A percentile compares a stretch with the other conserved stretches of the same genome.
Evolutionary conservation across 2,888 invertebrate genomes (phyloP).

Genomic region (Cordilura impudica): DNA sequence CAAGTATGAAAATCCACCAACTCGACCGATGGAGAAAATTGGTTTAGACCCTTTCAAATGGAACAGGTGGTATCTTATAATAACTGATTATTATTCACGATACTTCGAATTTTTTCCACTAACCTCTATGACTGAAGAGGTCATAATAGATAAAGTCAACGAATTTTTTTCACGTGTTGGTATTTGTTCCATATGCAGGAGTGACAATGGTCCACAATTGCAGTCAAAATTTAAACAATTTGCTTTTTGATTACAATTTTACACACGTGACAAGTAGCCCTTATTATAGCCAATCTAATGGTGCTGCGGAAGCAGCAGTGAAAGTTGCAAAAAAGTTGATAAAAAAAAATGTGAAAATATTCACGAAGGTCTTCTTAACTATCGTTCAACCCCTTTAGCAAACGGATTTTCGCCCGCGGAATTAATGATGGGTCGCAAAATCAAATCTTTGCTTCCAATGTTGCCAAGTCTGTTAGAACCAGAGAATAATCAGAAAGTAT

Average conservation of each 20-base stretch:
- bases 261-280: constrained; percentile 9
- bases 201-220: constrained; percentile 30
- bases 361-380: background rate
- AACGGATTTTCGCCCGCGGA: constrained; percentile 45
- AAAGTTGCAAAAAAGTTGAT: constrained; percentile 11
- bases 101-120: background rate
- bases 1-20: constrained; percentile 1
- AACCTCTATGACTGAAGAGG: constrained; percentile 8
- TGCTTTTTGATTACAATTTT: background rate
- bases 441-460: constrained; percentile 21
- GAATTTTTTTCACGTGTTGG: constrained; percentile 17
- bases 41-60: constrained; percentile 22
- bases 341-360: constrained; percentile 15
- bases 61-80: constrained; percentile 22
- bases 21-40: constrained; percentile 28
- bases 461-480: constrained; percentile 7
- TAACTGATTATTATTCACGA: constrained; percentile 35
- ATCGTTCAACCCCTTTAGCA: constrained; percentile 24
- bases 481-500: background rate
- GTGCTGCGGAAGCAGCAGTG: constrained; percentile 7
- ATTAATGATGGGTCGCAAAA: constrained; percentile 34
- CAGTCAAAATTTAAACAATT: constrained; percentile 23
- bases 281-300: constrained; percentile 28
- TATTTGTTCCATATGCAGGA: constrained; percentile 20
- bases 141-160: constrained; percentile 17